A percentile compares a stretch with the other conserved stretches of the same genome.
Evolutionary conservation across 2,888 invertebrate genomes (phyloP).

Genomic region (Rhimphoctona megacephalus): DNA sequence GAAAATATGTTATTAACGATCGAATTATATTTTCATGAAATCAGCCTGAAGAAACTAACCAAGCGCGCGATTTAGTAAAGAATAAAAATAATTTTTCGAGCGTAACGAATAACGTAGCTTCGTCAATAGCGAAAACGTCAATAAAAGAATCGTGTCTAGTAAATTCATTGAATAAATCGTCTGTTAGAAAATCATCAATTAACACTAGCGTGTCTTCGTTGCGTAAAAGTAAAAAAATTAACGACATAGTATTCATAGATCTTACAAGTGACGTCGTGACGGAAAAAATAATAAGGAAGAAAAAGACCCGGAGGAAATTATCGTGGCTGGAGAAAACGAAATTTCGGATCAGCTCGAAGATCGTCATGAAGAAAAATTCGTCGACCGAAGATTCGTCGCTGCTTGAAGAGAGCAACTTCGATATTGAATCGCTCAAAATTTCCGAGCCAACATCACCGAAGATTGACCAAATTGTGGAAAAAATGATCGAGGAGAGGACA

Average conservation of each 20-base stretch:
- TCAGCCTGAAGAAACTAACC: slow-evolving; percentile 74
- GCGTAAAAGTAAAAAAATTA: slow-evolving; percentile 74
- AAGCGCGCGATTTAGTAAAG: slow-evolving; percentile 63
- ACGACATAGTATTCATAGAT: slow-evolving; percentile 80
- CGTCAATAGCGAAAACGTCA: slow-evolving; percentile 22
- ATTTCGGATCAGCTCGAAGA: slow-evolving; percentile 67
- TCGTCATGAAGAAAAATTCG: slow-evolving; percentile 30
- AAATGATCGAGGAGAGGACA: not conserved
- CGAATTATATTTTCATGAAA: slow-evolving; percentile 64
- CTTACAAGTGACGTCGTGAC: slow-evolving; percentile 78
- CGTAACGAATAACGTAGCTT: slow-evolving; percentile 42
- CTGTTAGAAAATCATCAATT: slow-evolving; percentile 38
- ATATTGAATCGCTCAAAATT: slow-evolving; percentile 39
- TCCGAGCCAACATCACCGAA: slow-evolving; percentile 22
- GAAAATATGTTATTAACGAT: slow-evolving; percentile 46
- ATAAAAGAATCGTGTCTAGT: slow-evolving; percentile 54
- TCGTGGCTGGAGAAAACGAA: slow-evolving; percentile 78
- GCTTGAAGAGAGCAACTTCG: slow-evolving; percentile 52
- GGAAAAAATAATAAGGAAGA: slow-evolving; percentile 76
- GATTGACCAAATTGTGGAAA: slow-evolving; percentile 7
- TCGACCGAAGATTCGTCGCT: slow-evolving; percentile 21
- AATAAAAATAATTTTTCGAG: slow-evolving; percentile 39
- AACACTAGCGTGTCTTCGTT: slow-evolving; percentile 51
- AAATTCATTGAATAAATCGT: slow-evolving; percentile 28
- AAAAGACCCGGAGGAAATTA: slow-evolving; percentile 72